Percentiles rank a stretch among this genome's conserved stretches.
phyloP scores from a whole-genome alignment of 2,797 vertebrate genomes.

The Sylvilagus floridanus region DNA sequence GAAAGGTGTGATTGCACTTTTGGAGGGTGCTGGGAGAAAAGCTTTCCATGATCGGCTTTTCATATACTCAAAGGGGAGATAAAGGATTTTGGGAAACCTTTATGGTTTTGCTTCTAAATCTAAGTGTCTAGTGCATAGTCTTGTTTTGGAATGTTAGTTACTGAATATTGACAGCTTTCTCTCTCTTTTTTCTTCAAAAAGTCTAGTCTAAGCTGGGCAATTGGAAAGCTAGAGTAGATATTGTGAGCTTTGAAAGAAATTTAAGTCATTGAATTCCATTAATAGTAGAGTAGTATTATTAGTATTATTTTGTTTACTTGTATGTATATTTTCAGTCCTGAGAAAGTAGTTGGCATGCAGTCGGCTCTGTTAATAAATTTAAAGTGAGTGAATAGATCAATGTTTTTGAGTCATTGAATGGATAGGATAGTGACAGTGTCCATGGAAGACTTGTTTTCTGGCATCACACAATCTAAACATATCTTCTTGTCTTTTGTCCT shows the following conservation, averaged over 20 bases:
- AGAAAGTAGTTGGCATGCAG: not conserved
- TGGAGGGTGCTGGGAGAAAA: not conserved
- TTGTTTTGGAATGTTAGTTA: not conserved
- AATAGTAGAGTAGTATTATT: not conserved
- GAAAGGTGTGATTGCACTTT: not conserved
- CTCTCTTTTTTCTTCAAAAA: slow-evolving; percentile 17
- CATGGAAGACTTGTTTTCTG: not conserved
- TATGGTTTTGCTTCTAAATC: no score
- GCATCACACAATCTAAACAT: not conserved
- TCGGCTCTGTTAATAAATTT: not conserved
- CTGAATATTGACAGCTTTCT: slow-evolving; percentile 15
- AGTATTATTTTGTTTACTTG: not conserved
- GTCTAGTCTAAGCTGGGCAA: not conserved
- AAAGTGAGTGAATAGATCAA: not conserved
- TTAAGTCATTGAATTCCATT: not conserved
- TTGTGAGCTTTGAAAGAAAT: not conserved
- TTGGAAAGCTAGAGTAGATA: not conserved
- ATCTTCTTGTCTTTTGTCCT: not conserved
- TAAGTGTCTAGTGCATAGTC: not conserved
- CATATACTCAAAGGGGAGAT: not conserved
- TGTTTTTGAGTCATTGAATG: not conserved
- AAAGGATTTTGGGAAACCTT: not conserved
- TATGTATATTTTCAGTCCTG: not conserved
- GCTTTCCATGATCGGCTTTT: not conserved
- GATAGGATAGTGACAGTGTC: not conserved